Conservation (phyloP, 53 echinoderm and acorn worm species). For the Antedon mediterranea region DNA sequence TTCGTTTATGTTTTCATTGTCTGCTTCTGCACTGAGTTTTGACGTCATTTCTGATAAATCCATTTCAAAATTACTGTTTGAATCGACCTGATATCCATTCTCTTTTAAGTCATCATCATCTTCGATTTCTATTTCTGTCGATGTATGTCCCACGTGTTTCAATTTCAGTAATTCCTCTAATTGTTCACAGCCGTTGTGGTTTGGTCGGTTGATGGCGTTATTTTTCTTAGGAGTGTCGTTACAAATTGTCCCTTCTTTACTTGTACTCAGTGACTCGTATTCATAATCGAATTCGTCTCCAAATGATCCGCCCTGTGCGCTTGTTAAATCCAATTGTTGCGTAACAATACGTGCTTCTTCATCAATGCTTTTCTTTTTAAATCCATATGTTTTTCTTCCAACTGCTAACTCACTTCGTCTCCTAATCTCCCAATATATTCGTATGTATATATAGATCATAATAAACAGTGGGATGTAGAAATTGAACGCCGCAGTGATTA, state of each 20-base stretch:
- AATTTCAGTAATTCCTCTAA: not conserved
- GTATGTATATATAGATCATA: conserved; percentile 62
- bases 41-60: not conserved
- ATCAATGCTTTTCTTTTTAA: conserved; percentile 5
- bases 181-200: not conserved
- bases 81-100: not conserved
- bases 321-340: conserved; percentile 11
- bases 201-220: not conserved
- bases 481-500: conserved; percentile 70
- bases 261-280: not conserved
- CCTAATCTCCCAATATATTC: conserved; percentile 70
- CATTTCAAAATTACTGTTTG: not conserved
- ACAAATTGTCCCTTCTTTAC: not conserved
- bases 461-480: conserved; percentile 68
- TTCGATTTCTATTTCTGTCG: not conserved
- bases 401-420: conserved; percentile 61
- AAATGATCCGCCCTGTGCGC: conserved; percentile 47
- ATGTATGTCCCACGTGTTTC: not conserved
- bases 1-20: not conserved
- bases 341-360: conserved; percentile 5
- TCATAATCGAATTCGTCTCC: conserved; percentile 30
- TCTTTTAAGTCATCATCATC: not conserved
- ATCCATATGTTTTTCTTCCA: conserved; percentile 38
- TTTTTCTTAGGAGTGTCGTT: not conserved
- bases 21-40: not conserved